A percentile compares a stretch with the other conserved stretches of the same genome.
Conservation (phyloP, 2,797 vertebrate genomes). For the Labroides dimidiatus region DNA sequence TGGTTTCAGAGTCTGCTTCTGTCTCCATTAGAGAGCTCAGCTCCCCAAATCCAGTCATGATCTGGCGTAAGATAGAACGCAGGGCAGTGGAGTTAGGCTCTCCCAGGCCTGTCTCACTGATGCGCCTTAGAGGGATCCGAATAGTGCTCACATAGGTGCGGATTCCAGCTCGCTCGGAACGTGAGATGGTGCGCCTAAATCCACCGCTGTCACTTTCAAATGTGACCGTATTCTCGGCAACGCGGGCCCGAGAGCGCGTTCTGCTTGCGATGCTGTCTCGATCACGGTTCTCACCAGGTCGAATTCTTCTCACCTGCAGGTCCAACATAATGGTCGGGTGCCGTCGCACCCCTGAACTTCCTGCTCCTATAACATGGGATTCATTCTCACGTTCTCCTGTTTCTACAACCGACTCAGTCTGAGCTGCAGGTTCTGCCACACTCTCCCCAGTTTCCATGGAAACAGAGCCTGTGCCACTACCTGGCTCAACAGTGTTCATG, state of each 20-base stretch:
- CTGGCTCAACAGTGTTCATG: slow-evolving; percentile 64
- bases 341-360: slow-evolving; percentile 82
- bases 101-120: slow-evolving; percentile 91
- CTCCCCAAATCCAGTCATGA: slow-evolving; percentile 96
- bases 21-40: slow-evolving; percentile 95
- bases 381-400: slow-evolving; percentile 85
- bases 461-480: slow-evolving; percentile 68
- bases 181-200: slow-evolving; percentile 92
- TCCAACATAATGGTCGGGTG: slow-evolving; percentile 95
- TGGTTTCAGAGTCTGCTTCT: slow-evolving; percentile 88
- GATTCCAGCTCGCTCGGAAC: slow-evolving; percentile 91
- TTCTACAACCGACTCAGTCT: slow-evolving; percentile 80
- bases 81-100: slow-evolving; percentile 92
- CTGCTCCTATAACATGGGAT: slow-evolving; percentile 77
- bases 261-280: slow-evolving; percentile 93
- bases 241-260: slow-evolving; percentile 91
- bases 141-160: slow-evolving; percentile 95
- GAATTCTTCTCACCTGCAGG: slow-evolving; percentile 93
- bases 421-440: slow-evolving; percentile 62
- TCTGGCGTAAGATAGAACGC: slow-evolving; percentile 93
- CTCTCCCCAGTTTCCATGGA: slow-evolving; percentile 80
- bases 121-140: slow-evolving; percentile 91
- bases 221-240: slow-evolving; percentile 91
- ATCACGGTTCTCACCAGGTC: slow-evolving; percentile 93
- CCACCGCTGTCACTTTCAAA: slow-evolving; percentile 93